Percentiles rank a stretch among this genome's conserved stretches.
Conservation (phyloP, 2,113 vertebrate species). For the Cynoglossus semilaevis region DNA sequence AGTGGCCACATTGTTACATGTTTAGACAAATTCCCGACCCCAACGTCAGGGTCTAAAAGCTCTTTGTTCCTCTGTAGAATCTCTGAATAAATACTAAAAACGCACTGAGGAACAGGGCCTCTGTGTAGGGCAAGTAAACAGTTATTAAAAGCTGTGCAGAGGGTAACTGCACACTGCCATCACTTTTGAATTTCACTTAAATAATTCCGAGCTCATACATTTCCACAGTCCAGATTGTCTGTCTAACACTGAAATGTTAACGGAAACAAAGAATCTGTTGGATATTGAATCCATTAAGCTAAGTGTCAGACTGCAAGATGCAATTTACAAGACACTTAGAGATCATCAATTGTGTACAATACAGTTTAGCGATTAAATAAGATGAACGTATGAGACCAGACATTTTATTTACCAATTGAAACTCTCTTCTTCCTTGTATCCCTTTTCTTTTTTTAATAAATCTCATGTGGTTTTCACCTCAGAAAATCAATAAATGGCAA, state of each 20-base stretch:
- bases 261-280: constrained; percentile 1
- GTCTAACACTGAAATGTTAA: not conserved
- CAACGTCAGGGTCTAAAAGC: constrained; percentile 45
- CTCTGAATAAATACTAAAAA: constrained; percentile 54
- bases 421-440: too few species aligned
- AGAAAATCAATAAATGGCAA: too few species aligned
- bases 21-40: constrained; percentile 30
- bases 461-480: too few species aligned
- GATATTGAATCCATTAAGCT: not conserved
- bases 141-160: constrained; percentile 9
- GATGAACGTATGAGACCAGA: too few species aligned
- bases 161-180: not conserved
- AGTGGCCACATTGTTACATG: constrained; percentile 66
- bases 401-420: too few species aligned
- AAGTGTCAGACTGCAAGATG: not conserved
- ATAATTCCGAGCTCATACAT: too few species aligned
- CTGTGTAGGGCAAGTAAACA: constrained; percentile 31
- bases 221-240: not conserved
- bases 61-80: constrained; percentile 63
- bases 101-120: constrained; percentile 15
- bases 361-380: too few species aligned
- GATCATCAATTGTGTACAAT: not conserved
- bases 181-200: constrained; percentile 1
- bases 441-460: too few species aligned
- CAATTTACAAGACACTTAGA: not conserved